These are phyloP conservation scores for Plebejus melissa DNA, from an alignment of 2,888 invertebrate species.

Conservation along the genomic window DNA sequence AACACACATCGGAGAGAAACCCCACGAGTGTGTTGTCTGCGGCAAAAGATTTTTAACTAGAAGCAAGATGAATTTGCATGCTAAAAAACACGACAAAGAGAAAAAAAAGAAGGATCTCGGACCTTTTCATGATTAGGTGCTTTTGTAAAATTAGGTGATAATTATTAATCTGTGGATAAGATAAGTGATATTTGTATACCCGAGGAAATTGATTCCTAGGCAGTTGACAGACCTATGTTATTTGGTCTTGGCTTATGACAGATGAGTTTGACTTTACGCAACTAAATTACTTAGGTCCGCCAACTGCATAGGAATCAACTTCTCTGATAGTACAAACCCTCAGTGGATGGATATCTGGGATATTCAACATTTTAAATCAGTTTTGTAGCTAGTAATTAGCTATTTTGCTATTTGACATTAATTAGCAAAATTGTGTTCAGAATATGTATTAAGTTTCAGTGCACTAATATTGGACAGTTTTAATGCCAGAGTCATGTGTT, in stretches of 20 bases:
- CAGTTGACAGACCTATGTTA: too few species aligned
- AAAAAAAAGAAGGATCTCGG: constrained; percentile 47
- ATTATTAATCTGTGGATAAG: background rate
- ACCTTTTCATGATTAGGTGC: constrained; percentile 29
- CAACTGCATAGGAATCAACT: too few species aligned
- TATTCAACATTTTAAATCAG: background rate
- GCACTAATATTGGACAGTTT: too few species aligned
- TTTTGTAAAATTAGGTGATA: background rate
- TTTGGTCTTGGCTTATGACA: too few species aligned
- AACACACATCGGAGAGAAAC: constrained; percentile 58
- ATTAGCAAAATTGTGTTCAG: background rate
- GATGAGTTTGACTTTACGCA: too few species aligned
- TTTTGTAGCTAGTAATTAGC: background rate
- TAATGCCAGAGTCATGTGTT: background rate
- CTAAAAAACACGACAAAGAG: constrained; percentile 55
- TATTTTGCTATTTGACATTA: background rate
- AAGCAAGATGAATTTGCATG: constrained; percentile 55
- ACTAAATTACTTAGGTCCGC: too few species aligned
- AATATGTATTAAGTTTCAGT: background rate
- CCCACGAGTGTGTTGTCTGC: constrained; percentile 54
- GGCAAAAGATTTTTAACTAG: constrained; percentile 57
- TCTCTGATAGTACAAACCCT: background rate
- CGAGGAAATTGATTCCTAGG: too few species aligned
- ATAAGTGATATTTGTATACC: background rate
- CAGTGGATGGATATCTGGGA: background rate